Base-by-base conservation (phyloP, 1,140 invertebrate genomes). In the Camponotus vicinus region DNA sequence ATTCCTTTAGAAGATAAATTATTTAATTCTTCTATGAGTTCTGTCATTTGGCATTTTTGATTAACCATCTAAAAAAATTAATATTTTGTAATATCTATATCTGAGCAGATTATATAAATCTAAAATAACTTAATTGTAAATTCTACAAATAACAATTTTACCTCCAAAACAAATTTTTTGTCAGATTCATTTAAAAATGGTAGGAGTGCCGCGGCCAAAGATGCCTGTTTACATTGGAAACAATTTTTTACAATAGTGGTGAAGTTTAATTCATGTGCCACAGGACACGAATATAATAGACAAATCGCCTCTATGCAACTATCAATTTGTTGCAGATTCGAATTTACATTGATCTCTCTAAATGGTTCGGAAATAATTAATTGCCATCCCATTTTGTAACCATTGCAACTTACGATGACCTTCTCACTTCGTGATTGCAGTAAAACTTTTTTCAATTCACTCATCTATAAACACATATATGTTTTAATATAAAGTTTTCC, bases 371-470 rank as follows among this genome's bases (percentile, higher is more conserved):
- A 85, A 18, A 93, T 87, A 1, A 93, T 71, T 5, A 91, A 55
- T 88, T 94, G 92, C 94, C 94, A 95, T 32, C 91, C 93, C 3
- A 77, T 78, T 82, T 92, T 80, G 61, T 93, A 95, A 42, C 94
- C 93, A 45, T 88, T 86, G 21, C 86, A 92, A 86, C 90, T 91
- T 45, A 92, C 86, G n/a, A 94, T 90, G 15, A 70, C 42, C 49
- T 78, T 91, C 67, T 92, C 78, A 40, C 89, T 91, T 49, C 85
- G 77, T 34, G 94, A 21, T 84, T 90, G 87, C n/a, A 91, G 88
- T 13, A 94, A 86, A 75, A 92, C 78, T 45, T 78, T 91, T 77
- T 92, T 93, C 15, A 95, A 75, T 63, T 94, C 93, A 13, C 82
- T 85, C 11, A 92, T 63, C 93, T 94, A 27, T 27, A 63, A 21